A percentile compares a stretch with the other conserved stretches of the same genome.
Conservation (phyloP, 2,797 vertebrate species). For the Momotus momota region DNA sequence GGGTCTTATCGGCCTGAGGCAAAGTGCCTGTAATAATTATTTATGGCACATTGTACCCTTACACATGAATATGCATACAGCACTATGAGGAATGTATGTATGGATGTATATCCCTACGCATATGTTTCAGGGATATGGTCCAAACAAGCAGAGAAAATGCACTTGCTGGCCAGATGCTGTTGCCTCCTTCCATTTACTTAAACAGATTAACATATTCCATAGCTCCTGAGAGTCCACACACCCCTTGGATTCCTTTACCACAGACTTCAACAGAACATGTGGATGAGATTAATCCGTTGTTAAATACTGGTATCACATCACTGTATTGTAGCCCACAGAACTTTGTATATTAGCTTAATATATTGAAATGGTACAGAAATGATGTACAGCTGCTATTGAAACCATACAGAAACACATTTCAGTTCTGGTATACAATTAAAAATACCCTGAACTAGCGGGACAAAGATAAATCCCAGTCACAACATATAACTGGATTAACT, state of each 20-base stretch:
- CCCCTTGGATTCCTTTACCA: not conserved
- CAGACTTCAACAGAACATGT: slow-evolving; percentile 21
- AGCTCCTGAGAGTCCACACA: not conserved
- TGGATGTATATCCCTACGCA: not conserved
- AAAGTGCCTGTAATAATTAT: not conserved
- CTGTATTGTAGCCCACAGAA: not conserved
- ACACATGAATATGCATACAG: not conserved
- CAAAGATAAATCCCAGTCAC: not conserved
- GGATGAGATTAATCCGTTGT: slow-evolving; percentile 36
- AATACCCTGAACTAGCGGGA: not conserved
- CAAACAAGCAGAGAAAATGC: slow-evolving; percentile 8
- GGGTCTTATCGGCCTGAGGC: not conserved
- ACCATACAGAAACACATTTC: not conserved
- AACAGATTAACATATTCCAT: slow-evolving; percentile 7
- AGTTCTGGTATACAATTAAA: not conserved
- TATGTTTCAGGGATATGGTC: not conserved
- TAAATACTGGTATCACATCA: slow-evolving; percentile 34
- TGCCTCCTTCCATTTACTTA: slow-evolving; percentile 17
- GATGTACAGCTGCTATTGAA: not conserved
- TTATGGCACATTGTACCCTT: not conserved
- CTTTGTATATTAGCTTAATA: not conserved
- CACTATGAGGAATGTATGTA: not conserved
- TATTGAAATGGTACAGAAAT: slow-evolving; percentile 30
- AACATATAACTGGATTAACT: slow-evolving; percentile 78
- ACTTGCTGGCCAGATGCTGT: not conserved